Percentiles rank a stretch among this genome's conserved stretches.
Conservation (phyloP, 2,113 vertebrate genomes). For the Melospiza melodia region DNA sequence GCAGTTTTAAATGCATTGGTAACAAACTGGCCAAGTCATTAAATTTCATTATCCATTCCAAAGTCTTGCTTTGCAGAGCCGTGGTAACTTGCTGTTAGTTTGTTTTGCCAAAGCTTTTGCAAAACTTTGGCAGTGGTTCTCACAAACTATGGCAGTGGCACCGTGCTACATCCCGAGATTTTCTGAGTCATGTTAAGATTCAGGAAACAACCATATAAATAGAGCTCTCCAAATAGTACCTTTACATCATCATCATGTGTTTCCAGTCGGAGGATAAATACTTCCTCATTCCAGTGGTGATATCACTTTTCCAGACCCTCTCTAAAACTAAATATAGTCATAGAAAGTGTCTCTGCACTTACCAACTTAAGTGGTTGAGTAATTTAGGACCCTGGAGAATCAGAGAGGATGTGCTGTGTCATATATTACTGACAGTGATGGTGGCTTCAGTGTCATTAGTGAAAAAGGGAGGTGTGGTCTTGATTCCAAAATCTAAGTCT, state of each 20-base stretch:
- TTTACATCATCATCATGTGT: conserved; percentile 63
- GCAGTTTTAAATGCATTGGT: background rate
- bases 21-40: background rate
- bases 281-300: conserved; percentile 52
- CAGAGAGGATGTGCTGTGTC: background rate
- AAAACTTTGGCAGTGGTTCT: background rate
- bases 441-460: background rate
- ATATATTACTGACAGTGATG: background rate
- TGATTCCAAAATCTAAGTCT: background rate
- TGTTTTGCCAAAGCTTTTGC: background rate
- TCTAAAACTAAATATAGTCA: conserved; percentile 58
- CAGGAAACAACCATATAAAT: conserved; percentile 49
- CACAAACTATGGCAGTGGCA: background rate
- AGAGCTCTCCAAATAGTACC: conserved; percentile 46
- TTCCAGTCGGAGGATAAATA: background rate
- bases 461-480: background rate
- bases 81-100: background rate
- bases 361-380: background rate
- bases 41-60: background rate
- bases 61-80: background rate
- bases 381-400: conserved; percentile 2
- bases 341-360: background rate
- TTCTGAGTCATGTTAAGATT: conserved; percentile 11
- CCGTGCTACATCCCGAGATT: background rate
- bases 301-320: conserved; percentile 49